Evolutionary conservation across 2,797 vertebrate genomes (phyloP), one percentile per base, ranked within the genome.

Genomic region (Rhinella marina): DNA sequence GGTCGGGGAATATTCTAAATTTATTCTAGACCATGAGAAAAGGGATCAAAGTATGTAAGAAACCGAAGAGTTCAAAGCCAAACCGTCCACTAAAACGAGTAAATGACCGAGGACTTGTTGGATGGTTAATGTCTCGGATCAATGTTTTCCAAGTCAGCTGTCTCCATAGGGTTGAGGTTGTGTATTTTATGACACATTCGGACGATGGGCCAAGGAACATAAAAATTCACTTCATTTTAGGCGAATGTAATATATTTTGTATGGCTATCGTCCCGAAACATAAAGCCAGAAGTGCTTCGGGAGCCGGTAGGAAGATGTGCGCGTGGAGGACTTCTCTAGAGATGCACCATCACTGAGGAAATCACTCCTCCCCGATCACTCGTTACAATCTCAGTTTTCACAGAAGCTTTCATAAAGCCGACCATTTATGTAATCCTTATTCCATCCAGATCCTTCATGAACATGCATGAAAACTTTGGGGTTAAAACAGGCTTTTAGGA

Each of bases 161-260:
- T 77, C 75, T 77, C 75, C 25, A 14, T 77, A 77, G 75, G 50
- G 25, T 54, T 77, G 75, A 25, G 75, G 75, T 54, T 52, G 75
- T 52, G 75, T n/a, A 23, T 54, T 77, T 52, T 76, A 76, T n/a
- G 48, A 76, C 73, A 76, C 21, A 76, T 76, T 76, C 4, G 48
- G n/a, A 54, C 48, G 25, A 0, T 8, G 48, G 19, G 75, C 75
- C 75, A 77, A 77, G 23, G 0, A 77, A 77, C 50, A 77, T 77
- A 77, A 54, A 52, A 77, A 54, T 25, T 75, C 75, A 52, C 75
- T 77, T 77, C 48, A 77, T 77, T 77, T 77, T 41, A 54, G 50
- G 75, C 48, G 25, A 77, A 77, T 52, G 23, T 52, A 25, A 77
- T 54, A 77, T 77, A 77, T 77, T 77, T 77, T 25, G 23, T 25